Evolutionary conservation across 2,113 vertebrate genomes (phyloP).

Genomic region (Lanius collurio): DNA sequence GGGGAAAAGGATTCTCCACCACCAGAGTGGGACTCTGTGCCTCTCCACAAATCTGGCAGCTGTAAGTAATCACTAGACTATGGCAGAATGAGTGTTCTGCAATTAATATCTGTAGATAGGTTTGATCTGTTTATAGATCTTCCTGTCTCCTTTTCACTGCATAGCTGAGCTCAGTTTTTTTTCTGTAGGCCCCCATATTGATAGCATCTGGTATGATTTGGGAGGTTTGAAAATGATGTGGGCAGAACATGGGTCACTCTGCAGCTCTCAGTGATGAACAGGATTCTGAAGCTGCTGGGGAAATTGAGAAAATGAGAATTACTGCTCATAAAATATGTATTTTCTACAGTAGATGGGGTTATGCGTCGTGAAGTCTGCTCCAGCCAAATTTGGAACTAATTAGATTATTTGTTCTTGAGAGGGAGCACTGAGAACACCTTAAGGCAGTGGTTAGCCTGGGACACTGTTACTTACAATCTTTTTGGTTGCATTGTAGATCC

Average conservation of each 20-base stretch:
- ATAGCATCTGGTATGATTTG: background rate
- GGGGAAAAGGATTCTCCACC: slow-evolving; percentile 94
- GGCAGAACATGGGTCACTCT: background rate
- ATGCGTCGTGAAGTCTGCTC: background rate
- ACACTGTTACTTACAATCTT: background rate
- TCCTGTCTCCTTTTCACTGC: background rate
- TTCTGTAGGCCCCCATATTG: background rate
- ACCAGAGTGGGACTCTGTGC: slow-evolving; percentile 93
- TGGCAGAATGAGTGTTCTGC: background rate
- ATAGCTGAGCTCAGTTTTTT: background rate
- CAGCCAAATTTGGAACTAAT: background rate
- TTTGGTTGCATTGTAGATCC: background rate
- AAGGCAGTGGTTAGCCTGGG: background rate
- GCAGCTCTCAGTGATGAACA: background rate
- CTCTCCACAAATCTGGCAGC: slow-evolving; percentile 82
- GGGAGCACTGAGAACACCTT: background rate
- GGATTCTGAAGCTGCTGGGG: background rate
- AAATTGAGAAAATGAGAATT: background rate
- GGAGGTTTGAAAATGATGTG: background rate
- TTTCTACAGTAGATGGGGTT: background rate
- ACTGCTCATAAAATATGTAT: background rate
- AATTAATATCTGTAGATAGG: background rate
- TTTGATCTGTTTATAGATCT: background rate
- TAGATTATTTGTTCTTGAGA: background rate
- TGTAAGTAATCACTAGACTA: slow-evolving; percentile 76